phyloP scores from a whole-genome alignment of 2,113 vertebrate species.

The Sminthopsis crassicaudata region DNA sequence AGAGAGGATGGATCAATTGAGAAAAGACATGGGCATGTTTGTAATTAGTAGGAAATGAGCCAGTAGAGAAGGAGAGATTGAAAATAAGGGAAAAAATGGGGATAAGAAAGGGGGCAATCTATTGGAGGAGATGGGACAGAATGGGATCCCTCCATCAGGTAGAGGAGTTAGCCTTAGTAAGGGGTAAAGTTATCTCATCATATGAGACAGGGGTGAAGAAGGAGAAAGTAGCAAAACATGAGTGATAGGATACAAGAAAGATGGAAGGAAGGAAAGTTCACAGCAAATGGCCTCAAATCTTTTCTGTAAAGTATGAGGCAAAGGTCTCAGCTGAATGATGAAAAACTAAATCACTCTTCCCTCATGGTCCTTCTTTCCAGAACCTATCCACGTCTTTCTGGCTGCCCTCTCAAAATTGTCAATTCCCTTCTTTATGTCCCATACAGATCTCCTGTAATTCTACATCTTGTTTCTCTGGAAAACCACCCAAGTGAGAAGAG shows the following conservation, averaged over 20 bases:
- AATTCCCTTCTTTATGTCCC: constrained; percentile 63
- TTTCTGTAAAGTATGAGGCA: background rate
- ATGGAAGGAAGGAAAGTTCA: background rate
- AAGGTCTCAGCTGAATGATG: background rate
- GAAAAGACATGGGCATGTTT: background rate
- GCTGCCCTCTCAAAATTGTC: constrained; percentile 72
- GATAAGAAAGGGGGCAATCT: background rate
- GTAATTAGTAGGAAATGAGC: background rate
- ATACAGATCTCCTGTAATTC: constrained; percentile 66
- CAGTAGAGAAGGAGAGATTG: background rate
- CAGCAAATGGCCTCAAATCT: constrained; percentile 20
- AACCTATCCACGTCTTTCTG: constrained; percentile 28
- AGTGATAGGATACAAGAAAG: background rate
- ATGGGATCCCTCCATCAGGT: background rate
- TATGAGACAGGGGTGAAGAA: background rate
- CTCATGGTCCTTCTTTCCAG: background rate
- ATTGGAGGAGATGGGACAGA: background rate
- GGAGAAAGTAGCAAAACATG: background rate
- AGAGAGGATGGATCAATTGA: background rate
- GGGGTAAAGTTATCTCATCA: background rate
- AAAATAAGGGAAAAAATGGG: background rate
- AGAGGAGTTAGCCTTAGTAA: background rate
- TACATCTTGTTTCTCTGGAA: constrained; percentile 52
- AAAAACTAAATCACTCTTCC: constrained; percentile 12
- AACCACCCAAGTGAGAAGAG: background rate